phyloP scores from a whole-genome alignment of 2,797 vertebrate species.

The Nyctalus aviator region DNA sequence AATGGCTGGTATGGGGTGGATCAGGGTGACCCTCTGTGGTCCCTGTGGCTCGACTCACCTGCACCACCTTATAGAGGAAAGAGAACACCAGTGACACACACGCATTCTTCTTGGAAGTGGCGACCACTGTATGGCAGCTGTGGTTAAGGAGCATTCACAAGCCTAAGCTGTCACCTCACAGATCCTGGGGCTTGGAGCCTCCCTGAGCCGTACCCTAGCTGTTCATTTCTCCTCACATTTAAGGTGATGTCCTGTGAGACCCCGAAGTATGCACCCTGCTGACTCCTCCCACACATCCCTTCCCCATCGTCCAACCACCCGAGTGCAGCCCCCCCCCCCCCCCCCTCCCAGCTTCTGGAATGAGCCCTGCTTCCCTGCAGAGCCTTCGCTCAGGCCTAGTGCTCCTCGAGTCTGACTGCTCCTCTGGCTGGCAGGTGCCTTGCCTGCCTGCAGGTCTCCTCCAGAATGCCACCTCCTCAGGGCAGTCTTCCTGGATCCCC shows the following conservation, averaged over 20 bases:
- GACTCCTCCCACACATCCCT: neutral
- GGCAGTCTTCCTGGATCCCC: neutral
- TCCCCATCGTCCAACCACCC: neutral
- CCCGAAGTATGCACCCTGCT: neutral
- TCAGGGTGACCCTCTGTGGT: accelerated
- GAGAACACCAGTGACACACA: constrained; percentile 98
- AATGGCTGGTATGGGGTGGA: neutral
- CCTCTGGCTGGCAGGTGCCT: neutral
- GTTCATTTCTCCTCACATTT: neutral
- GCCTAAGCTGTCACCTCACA: accelerated
- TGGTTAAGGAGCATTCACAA: constrained; percentile 80
- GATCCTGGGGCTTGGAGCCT: neutral
- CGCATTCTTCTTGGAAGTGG: constrained; percentile 99
- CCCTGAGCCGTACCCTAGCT: neutral
- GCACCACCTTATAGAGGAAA: constrained; percentile 99
- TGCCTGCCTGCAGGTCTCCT: neutral
- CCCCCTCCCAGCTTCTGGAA: neutral
- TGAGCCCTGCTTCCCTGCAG: neutral
- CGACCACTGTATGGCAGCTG: constrained; percentile 92
- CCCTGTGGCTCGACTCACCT: constrained; percentile 89
- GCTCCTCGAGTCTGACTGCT: neutral
- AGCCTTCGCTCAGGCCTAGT: accelerated
- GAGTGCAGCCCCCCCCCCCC: accelerated
- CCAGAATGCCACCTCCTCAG: neutral
- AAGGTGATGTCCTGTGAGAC: neutral